These are phyloP conservation scores for Bergia puertoricense DNA, from an alignment of 92 coral and sea anemone genomes.

Conservation along the genomic window DNA sequence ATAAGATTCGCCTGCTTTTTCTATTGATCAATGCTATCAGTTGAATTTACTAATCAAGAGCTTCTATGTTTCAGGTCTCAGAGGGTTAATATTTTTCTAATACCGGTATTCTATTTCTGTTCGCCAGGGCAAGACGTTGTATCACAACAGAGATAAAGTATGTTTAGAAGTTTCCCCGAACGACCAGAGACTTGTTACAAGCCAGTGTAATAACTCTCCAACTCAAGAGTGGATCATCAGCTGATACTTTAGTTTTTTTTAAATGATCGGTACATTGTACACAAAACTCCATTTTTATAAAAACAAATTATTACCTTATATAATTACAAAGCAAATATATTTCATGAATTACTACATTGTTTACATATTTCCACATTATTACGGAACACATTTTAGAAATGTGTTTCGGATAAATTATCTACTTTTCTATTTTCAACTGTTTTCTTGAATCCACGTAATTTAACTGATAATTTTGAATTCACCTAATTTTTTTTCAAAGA, in stretches of 20 bases:
- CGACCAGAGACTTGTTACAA: constrained; percentile 50
- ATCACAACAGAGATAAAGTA: constrained; percentile 44
- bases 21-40: background rate
- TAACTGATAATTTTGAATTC: too few species aligned
- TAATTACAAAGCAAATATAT: background rate
- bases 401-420: too few species aligned
- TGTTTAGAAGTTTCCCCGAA: constrained; percentile 57
- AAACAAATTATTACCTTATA: background rate
- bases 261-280: background rate
- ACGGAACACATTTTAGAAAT: too few species aligned
- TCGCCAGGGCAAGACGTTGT: constrained; percentile 59
- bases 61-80: background rate
- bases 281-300: background rate
- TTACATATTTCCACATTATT: too few species aligned
- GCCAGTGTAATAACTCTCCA: constrained; percentile 50
- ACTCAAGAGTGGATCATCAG: constrained; percentile 72
- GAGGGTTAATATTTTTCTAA: background rate
- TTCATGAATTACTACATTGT: too few species aligned
- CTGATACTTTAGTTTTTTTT: background rate
- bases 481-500: too few species aligned
- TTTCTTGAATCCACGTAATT: too few species aligned
- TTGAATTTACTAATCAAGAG: background rate
- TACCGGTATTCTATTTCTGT: background rate
- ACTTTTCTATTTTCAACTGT: too few species aligned
- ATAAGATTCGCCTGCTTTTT: too few species aligned